Conservation (phyloP, 2,797 vertebrate species). For the Lagocephalus sceleratus region DNA sequence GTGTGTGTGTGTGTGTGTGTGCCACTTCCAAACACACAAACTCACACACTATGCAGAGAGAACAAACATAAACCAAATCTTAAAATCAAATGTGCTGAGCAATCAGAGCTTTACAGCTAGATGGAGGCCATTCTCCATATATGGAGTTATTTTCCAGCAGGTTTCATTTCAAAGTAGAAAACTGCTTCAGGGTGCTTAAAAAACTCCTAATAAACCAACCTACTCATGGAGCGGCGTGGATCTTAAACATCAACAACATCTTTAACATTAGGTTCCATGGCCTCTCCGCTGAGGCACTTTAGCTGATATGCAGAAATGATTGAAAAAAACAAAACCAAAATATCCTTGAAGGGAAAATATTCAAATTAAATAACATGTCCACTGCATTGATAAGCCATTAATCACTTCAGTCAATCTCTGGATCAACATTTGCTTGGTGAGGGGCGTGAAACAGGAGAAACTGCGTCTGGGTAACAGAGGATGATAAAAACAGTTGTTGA, state of each 20-base stretch:
- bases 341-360: background rate
- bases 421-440: background rate
- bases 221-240: no score
- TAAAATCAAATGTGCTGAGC: conserved; percentile 19
- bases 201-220: no score
- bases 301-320: background rate
- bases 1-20: conserved; percentile 9
- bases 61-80: conserved; percentile 26
- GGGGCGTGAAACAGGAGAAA: background rate
- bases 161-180: no score
- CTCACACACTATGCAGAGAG: background rate
- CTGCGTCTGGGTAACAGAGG: no score
- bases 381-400: background rate
- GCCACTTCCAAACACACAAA: conserved; percentile 1
- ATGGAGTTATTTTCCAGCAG: no score
- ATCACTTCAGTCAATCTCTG: background rate
- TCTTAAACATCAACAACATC: no score
- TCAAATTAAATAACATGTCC: background rate
- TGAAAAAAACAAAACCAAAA: background rate
- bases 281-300: background rate
- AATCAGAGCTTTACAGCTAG: no score
- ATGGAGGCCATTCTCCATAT: no score
- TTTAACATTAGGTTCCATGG: no score
- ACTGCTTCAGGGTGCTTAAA: no score
- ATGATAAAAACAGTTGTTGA: background rate